These are phyloP conservation scores for Hafferia zeledoni DNA, from an alignment of 2,797 vertebrate species.

Conservation along the genomic window DNA sequence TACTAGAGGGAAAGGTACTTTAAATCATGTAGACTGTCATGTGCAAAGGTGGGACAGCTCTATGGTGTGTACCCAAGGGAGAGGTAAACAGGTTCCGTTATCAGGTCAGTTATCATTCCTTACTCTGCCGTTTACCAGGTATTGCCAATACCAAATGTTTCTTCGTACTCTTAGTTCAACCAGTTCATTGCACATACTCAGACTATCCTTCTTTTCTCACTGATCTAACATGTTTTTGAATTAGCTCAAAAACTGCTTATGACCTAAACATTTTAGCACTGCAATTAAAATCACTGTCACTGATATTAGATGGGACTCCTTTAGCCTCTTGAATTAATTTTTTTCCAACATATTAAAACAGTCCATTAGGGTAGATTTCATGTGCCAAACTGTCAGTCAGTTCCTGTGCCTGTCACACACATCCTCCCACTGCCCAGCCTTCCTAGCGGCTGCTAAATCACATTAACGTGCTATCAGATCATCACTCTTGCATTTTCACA, in stretches of 20 bases:
- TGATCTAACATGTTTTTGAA: not conserved
- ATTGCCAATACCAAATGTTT: not conserved
- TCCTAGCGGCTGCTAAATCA: not conserved
- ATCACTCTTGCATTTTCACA: constrained; percentile 17
- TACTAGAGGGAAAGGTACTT: not conserved
- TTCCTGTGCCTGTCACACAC: constrained; percentile 15
- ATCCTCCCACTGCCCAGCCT: not conserved
- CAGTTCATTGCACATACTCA: not conserved
- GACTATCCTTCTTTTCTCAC: not conserved
- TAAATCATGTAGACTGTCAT: not conserved
- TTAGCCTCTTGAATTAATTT: not conserved
- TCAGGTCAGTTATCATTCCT: not conserved
- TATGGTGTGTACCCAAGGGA: not conserved
- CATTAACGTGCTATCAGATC: constrained; percentile 47
- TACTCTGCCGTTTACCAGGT: not conserved
- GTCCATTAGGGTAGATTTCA: not conserved
- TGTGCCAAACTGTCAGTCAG: not conserved
- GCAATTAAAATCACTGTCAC: constrained; percentile 13
- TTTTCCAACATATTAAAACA: constrained; percentile 14
- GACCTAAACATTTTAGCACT: not conserved
- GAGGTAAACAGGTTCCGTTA: not conserved
- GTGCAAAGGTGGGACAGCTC: not conserved
- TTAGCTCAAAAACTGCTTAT: not conserved
- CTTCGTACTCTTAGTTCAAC: not conserved
- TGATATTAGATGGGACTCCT: not conserved